Conservation (phyloP, 2,888 invertebrate genomes). For the Melanchra persicariae region DNA sequence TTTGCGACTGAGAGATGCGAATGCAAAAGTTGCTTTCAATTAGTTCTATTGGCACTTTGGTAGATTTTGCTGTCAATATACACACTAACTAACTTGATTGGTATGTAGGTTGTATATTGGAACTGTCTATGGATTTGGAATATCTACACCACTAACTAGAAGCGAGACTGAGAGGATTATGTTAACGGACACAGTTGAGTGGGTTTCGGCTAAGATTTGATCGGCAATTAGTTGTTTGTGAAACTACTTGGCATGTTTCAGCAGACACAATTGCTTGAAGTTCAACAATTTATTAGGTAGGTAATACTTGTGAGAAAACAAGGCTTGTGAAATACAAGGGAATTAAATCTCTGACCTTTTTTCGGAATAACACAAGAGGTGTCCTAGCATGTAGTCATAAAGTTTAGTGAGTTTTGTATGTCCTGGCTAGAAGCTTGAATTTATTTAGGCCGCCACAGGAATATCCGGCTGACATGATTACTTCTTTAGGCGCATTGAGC, state of each 20-base stretch:
- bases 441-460: too few relatives aligned
- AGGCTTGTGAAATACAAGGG: too few relatives aligned
- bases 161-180: slow-evolving; percentile 8
- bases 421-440: too few relatives aligned
- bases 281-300: neutral
- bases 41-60: too few relatives aligned
- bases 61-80: neutral
- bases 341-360: too few relatives aligned
- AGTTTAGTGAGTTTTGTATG: too few relatives aligned
- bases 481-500: too few relatives aligned
- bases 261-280: neutral
- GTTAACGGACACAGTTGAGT: neutral
- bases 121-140: slow-evolving; percentile 5
- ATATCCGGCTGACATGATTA: too few relatives aligned
- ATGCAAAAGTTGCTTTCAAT: too few relatives aligned
- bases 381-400: too few relatives aligned
- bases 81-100: neutral
- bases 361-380: too few relatives aligned
- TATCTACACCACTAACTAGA: neutral
- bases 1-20: too few relatives aligned
- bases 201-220: neutral
- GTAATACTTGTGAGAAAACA: neutral
- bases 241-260: neutral
- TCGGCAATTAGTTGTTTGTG: neutral
- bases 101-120: neutral